phyloP scores from a whole-genome alignment of 2,797 vertebrate species.

The Aeoliscus strigatus region DNA sequence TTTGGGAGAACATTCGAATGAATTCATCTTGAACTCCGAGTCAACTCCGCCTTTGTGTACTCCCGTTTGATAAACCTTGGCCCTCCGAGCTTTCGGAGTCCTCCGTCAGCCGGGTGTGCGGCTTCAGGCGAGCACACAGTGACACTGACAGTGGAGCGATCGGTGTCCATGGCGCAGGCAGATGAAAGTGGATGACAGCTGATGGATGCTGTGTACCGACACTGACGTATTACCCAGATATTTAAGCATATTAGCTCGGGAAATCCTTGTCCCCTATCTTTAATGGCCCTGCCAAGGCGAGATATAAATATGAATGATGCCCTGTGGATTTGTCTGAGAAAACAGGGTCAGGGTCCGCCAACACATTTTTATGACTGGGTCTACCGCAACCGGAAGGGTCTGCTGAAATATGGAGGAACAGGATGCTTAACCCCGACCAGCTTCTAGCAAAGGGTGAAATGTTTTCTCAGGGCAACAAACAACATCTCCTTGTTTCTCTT shows the following conservation, averaged over 20 bases:
- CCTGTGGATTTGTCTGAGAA: slow-evolving; percentile 31
- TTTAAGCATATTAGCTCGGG: slow-evolving; percentile 27
- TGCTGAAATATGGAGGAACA: slow-evolving; percentile 24
- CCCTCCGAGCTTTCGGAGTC: slow-evolving; percentile 21
- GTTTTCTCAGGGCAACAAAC: slow-evolving; percentile 5
- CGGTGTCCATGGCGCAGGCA: slow-evolving; percentile 22
- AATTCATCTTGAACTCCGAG: slow-evolving; percentile 30
- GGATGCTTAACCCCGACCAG: slow-evolving; percentile 20
- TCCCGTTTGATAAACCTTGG: slow-evolving; percentile 48
- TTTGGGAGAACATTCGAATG: slow-evolving; percentile 5
- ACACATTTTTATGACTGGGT: slow-evolving; percentile 15
- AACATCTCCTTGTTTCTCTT: too few species aligned
- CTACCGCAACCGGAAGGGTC: slow-evolving; percentile 5
- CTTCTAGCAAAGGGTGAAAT: slow-evolving; percentile 5
- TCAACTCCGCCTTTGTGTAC: slow-evolving; percentile 31
- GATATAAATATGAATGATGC: slow-evolving; percentile 44
- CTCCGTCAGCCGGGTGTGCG: slow-evolving; percentile 14
- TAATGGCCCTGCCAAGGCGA: slow-evolving; percentile 16
- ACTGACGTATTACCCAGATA: slow-evolving; percentile 36
- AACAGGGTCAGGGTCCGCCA: slow-evolving; percentile 38
- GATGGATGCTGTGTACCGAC: slow-evolving; percentile 26
- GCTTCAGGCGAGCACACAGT: slow-evolving; percentile 22
- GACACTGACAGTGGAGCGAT: slow-evolving; percentile 25
- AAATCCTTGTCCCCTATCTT: slow-evolving; percentile 35
- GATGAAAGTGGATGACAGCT: slow-evolving; percentile 34